Base-by-base conservation (phyloP, 2,888 invertebrate genomes). In the Lacanobia wlatinum region DNA sequence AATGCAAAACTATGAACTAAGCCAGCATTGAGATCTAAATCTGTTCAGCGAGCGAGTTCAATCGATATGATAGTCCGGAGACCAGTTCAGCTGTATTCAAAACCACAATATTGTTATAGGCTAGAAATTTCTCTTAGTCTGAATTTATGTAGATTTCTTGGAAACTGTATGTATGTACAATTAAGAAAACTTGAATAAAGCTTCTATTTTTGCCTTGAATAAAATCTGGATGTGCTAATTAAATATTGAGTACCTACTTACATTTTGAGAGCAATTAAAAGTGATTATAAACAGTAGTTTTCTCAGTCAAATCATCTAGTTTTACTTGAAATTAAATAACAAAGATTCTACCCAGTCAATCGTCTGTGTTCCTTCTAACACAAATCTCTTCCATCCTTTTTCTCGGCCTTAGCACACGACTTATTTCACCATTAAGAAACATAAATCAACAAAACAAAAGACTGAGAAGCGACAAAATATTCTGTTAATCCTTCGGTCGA, bases 401-500 rank as follows among this genome's bases (percentile, higher is more conserved):
- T 28, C 10, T 78, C 14, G 56, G 48, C 43, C 53, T 38, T 16
- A 38, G 12, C 61, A 50, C 46, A 55, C 46, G 66, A 71, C 70
- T 86, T 84, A 71, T 28, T 28, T 28, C n/a, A 28, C 28, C 28
- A 28, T 81, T 70, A 70, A 55, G 60, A 70, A 76, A 79, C 59
- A 76, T 74, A 75, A 86, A 77, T 63, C 75, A 68, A 75, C 55
- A 48, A 75, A 81, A 71, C 84, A 75, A 75, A 78, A 75, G 62
- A 21, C 67, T 60, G 66, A 71, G 71, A 43, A 70, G 59, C 73
- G 56, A 76, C 75, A 81, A 84, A 84, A 84, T 84, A 81, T 84
- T 86, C 81, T 61, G 73, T 62, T 84, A 86, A 84, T 78, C 70
- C 84, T 52, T 58, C 82, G 76, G 71, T 84, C 86, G 84, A 84